Evolutionary conservation across 1,140 invertebrate genomes (phyloP).

Genomic region (Cardiocondyla obscurior): DNA sequence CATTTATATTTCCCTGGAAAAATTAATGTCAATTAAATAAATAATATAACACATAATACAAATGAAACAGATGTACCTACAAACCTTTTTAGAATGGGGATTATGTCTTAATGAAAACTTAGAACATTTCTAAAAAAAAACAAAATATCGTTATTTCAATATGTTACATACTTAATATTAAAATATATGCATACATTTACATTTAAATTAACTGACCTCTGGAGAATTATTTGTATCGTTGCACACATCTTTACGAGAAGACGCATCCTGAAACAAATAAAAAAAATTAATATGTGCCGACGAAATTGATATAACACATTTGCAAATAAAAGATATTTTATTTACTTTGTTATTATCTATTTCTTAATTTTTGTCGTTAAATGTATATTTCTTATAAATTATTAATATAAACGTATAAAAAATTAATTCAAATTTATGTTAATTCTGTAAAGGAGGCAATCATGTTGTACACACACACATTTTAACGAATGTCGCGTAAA

Average conservation of each 20-base stretch:
- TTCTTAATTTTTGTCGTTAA: neutral
- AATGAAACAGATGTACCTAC: neutral
- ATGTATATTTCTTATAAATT: neutral
- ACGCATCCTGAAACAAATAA: slow-evolving; percentile 53
- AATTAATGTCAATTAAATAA: neutral
- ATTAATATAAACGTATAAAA: neutral
- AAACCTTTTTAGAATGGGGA: slow-evolving; percentile 27
- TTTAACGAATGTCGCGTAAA: neutral
- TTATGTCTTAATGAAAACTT: neutral
- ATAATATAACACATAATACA: neutral
- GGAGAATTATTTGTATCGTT: slow-evolving; percentile 14
- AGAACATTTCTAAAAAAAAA: neutral
- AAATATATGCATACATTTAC: neutral
- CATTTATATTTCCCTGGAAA: slow-evolving; percentile 35
- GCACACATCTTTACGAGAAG: slow-evolving; percentile 8
- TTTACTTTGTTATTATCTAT: neutral
- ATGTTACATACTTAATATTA: too few relatives aligned
- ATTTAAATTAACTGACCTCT: slow-evolving; percentile 50
- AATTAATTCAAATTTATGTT: neutral
- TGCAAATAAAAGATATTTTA: neutral
- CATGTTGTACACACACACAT: slow-evolving; percentile 42
- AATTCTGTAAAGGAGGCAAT: slow-evolving; percentile 48
- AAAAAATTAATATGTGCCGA: neutral
- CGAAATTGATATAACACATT: neutral
- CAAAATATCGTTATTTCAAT: slow-evolving; percentile 5